Conservation (phyloP, 2,888 invertebrate species). For the Ophion ventricosus region DNA sequence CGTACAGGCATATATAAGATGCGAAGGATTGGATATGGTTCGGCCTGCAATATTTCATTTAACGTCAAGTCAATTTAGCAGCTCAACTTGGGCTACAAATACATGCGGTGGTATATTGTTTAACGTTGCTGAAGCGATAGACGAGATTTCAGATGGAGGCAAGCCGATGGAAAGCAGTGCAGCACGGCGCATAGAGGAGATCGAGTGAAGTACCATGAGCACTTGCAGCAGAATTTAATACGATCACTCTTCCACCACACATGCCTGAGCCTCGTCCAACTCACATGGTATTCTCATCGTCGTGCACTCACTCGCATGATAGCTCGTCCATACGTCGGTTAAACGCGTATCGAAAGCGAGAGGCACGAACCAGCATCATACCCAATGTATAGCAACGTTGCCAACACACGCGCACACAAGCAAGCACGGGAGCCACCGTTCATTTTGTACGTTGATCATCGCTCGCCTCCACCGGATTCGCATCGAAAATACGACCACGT, state of each 20-base stretch:
- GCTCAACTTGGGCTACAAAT: neutral
- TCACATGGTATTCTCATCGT: slow-evolving; percentile 43
- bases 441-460: slow-evolving; percentile 53
- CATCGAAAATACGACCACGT: slow-evolving; percentile 51
- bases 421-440: slow-evolving; percentile 29
- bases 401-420: slow-evolving; percentile 15
- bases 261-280: slow-evolving; percentile 46
- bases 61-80: slow-evolving; percentile 30
- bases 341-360: slow-evolving; percentile 45
- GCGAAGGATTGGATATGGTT: slow-evolving; percentile 5
- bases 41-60: slow-evolving; percentile 51
- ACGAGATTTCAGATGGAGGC: slow-evolving; percentile 24
- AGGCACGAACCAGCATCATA: slow-evolving; percentile 33
- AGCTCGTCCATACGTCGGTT: slow-evolving; percentile 56
- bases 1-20: neutral
- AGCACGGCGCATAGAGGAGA: neutral
- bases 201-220: slow-evolving; percentile 21
- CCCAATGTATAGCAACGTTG: slow-evolving; percentile 22
- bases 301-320: slow-evolving; percentile 64
- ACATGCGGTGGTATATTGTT: slow-evolving; percentile 15
- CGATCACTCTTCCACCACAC: slow-evolving; percentile 53
- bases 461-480: slow-evolving; percentile 52
- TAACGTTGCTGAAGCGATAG: slow-evolving; percentile 12
- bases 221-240: slow-evolving; percentile 65
- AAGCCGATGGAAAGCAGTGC: slow-evolving; percentile 31